Percentiles rank a stretch among this genome's conserved stretches.
Conservation (phyloP, 2,797 vertebrate species). For the Scolopax rusticola region DNA sequence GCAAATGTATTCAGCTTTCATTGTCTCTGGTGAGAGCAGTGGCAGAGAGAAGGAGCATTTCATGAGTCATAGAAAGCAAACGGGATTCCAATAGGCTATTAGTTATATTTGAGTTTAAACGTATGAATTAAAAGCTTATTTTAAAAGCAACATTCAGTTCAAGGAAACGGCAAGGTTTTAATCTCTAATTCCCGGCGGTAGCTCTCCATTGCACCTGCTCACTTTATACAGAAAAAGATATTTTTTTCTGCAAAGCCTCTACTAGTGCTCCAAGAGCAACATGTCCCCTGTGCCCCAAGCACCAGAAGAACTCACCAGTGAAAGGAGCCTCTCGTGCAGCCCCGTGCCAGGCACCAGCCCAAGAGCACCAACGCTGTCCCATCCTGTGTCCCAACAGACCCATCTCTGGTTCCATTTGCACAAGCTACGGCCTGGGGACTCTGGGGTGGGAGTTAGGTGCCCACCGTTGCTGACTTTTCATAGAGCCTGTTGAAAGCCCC, state of each 20-base stretch:
- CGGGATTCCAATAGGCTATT: not conserved
- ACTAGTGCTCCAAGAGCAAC: not conserved
- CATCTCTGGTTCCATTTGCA: not conserved
- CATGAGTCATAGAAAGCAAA: not conserved
- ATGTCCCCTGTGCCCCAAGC: not conserved
- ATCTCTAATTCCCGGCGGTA: not conserved
- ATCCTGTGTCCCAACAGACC: not conserved
- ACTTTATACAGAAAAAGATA: not conserved
- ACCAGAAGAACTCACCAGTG: not conserved
- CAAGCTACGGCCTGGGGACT: rapidly evolving
- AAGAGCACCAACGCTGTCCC: not conserved
- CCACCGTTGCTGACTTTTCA: not conserved
- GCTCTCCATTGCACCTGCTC: not conserved
- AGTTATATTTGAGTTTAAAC: not conserved
- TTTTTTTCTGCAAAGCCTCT: not conserved
- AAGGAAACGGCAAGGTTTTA: not conserved
- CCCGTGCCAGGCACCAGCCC: not conserved
- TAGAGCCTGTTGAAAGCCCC: not conserved
- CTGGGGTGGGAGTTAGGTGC: not conserved
- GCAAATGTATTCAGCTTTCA: not conserved
- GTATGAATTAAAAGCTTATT: not conserved
- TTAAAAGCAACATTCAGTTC: not conserved
- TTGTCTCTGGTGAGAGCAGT: not conserved
- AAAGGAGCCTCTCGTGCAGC: not conserved
- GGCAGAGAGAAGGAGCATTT: not conserved